phyloP scores from a whole-genome alignment of 2,797 vertebrate species.

The Peromyscus aztecus region DNA sequence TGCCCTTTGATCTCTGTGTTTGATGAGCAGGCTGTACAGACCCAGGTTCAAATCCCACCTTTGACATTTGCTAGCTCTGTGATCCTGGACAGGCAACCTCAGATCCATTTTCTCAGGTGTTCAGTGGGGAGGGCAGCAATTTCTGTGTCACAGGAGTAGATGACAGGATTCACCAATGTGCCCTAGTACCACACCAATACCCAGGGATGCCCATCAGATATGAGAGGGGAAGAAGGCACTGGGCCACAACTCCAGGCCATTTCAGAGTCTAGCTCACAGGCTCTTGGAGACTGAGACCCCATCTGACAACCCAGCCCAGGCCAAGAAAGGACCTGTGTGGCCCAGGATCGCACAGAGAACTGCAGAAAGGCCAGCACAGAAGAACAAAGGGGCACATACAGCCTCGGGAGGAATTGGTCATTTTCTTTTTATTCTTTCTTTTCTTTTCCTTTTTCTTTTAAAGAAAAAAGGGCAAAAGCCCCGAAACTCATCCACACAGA shows the following conservation, averaged over 20 bases:
- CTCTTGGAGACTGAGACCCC: background rate
- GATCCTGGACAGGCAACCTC: background rate
- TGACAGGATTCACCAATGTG: no score
- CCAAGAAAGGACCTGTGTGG: background rate
- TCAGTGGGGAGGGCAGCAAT: background rate
- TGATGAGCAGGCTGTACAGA: background rate
- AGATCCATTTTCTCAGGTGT: background rate
- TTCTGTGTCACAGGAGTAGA: background rate
- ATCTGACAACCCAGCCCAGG: background rate
- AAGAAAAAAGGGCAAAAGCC: background rate
- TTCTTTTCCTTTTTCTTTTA: background rate
- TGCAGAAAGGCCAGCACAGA: accelerated
- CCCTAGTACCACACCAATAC: background rate
- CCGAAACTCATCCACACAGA: background rate
- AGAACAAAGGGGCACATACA: background rate
- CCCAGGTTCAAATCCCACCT: background rate
- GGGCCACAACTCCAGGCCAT: background rate
- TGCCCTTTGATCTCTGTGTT: background rate
- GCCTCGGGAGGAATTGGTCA: background rate
- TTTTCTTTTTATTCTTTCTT: background rate
- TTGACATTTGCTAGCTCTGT: background rate
- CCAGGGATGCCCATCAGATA: accelerated
- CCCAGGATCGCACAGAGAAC: background rate
- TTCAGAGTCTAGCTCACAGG: background rate
- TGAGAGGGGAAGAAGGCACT: background rate